A percentile compares a stretch with the other conserved stretches of the same genome.
These are phyloP conservation scores for Dasypus novemcinctus DNA, from an alignment of 2,113 vertebrate species.

Conservation along the genomic window DNA sequence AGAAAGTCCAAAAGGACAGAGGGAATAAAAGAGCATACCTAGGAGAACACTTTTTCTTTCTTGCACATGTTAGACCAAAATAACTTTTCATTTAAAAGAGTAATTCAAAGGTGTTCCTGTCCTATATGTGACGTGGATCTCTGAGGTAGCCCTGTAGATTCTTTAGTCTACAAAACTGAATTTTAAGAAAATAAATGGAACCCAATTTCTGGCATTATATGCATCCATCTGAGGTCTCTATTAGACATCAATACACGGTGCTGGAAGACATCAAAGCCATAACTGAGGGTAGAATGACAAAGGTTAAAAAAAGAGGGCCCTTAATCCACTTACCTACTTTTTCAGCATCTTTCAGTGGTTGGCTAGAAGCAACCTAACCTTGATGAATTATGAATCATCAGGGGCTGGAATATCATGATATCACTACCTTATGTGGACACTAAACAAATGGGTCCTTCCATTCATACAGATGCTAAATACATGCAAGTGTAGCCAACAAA, in stretches of 20 bases:
- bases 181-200: conserved; percentile 81
- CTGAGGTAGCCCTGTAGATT: conserved; percentile 75
- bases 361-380: conserved; percentile 5
- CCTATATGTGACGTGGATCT: conserved; percentile 56
- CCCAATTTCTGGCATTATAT: conserved; percentile 22
- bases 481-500: not conserved
- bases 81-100: conserved; percentile 82
- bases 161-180: conserved; percentile 78
- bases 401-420: conserved; percentile 22
- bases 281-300: not conserved
- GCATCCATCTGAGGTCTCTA: not conserved
- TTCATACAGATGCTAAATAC: conserved; percentile 7
- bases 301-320: conserved; percentile 26
- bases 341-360: conserved; percentile 29
- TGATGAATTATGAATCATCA: not conserved
- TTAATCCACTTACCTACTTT: conserved; percentile 26
- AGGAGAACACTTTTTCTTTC: conserved; percentile 56
- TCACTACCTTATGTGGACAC: conserved; percentile 12
- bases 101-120: conserved; percentile 78
- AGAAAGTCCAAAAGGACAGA: conserved; percentile 17
- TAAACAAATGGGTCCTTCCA: conserved; percentile 18
- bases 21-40: not conserved
- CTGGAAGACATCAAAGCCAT: conserved; percentile 5
- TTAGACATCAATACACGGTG: not conserved
- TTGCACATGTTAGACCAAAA: conserved; percentile 70